Evolutionary conservation across 2,888 invertebrate genomes (phyloP), one percentile per base, ranked within the genome.

Genomic region (Lepidonotus clava): DNA sequence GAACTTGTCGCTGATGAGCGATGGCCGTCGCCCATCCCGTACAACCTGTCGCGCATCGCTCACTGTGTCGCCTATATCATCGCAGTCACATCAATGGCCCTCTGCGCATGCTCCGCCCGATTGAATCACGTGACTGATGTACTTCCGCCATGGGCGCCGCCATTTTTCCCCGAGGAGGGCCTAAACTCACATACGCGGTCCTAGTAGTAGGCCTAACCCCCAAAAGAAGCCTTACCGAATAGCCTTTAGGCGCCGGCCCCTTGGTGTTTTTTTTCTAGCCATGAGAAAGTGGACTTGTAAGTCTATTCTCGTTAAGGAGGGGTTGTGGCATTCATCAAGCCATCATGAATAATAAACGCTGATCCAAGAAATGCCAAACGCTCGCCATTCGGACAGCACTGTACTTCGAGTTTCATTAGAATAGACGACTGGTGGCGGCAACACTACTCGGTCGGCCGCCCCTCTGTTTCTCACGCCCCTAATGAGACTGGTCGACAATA

Each of bases 71-170:
- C 18, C 71, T 38, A 38, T 34, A 71, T 71, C 71, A n/a, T 38
- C 38, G n/a, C 71, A 11, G 71, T 38, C 71, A 71, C 71, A 71
- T 34, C 71, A 71, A 71, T 71, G 71, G 36, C 71, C 24, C 36
- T 18, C 71, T 38, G 38, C 71, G 71, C 71, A 71, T 71, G 71
- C 71, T 18, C 36, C 36, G 38, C 6, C n/a, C 38, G 71, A 71
- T 71, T 38, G 32, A 71, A 71, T 71, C 71, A 71, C 71, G 71
- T 71, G 71, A 71, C 71, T 71, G 71, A 71, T 71, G 21, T 71
- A 38, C 71, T 71, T 71, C 71, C 71, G 71, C 71, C 71, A 21
- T 38, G 71, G 38, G 71, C 34, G 38, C 0, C 11, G 11, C 8
- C 34, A 6, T 34, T 71, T 34, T 71, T 71, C 38, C 71, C 18